Evolutionary conservation across 2,888 invertebrate genomes (phyloP), one percentile per base, ranked within the genome.

Genomic region (Apotomis capreana): DNA sequence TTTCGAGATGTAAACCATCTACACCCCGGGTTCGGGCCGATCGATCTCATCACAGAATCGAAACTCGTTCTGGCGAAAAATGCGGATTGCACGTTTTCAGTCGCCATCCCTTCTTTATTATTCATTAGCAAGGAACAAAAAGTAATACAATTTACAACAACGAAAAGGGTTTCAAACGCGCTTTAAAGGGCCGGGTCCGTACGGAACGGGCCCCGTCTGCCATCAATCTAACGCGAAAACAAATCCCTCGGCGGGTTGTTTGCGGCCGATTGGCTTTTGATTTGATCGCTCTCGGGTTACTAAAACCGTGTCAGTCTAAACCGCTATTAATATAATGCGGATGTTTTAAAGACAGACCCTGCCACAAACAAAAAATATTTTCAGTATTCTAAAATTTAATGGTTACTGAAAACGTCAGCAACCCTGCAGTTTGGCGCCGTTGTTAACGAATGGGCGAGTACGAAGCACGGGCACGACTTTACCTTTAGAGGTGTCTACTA

Each of bases 171-270:
- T 65, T 61, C 44, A 40, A 63, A 13, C 63, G 52, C 52, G 52
- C 26, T 64, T 54, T 44, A 44, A 55, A 65, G 55, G 55, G 12
- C 46, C 52, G 65, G 36, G 8, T 13, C n/a, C 36, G n/a, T 6
- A 9, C n/a, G 49, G 3, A 63, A 49, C 49, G 13, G 36, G 58
- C 49, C 67, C 44, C 40, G 40, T 13, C 26, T 5, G 8, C 62
- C 72, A 68, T 72, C 68, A 52, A 63, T 72, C 68, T 72, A 57
- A 44, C 68, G 58, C 68, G 68, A 59, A 72, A 68, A 72, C 72
- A 72, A 72, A 72, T 68, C 72, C 72, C 72, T 57, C 36, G 12
- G 57, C 68, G 68, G 58, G 44, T 40, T 65, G 59, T 52, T 63
- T 59, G 72, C 62, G 68, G 63, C 57, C 44, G 46, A 72, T 68